Base-by-base conservation (phyloP, 1,140 invertebrate genomes). In the Drosophila nikananu region DNA sequence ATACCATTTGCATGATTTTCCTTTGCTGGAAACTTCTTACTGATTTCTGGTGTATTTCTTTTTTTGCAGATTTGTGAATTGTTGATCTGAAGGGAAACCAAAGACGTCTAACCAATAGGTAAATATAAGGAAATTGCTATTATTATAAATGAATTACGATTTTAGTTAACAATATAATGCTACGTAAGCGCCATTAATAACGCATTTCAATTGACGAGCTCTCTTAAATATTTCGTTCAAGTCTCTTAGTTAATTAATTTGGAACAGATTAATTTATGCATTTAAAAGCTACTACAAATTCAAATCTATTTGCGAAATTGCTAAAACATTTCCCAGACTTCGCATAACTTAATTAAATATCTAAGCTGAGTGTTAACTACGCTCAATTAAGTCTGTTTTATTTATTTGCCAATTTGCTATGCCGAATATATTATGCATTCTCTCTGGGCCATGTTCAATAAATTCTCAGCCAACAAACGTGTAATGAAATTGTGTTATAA, bases 51-150 rank as follows among this genome's bases (percentile, higher is more conserved):
- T 35, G 2, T 37, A 15, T 30, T 21, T 55, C 35, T 68, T 67
- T 70, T 70, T 32, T 79, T 79, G 25, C 77, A 79, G 75, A 46
- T 79, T 51, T 63, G 39, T 25, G 32, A 25, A 71, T 44, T 44
- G 49, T 30, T 19, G 23, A 27, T 52, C 8, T 42, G 15, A 51
- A 27, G 49, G 12, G 42, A 41, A 49, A 27, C 42, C 39, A 44
- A 70, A 48, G 58, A 59, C 42, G 49, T 39, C 51, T 42, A n/a
- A 6, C 37, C 12, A 62, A 68, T 23, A 62, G 75, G 75, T 77
- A 77, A 77, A 46, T 49, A 23, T 57, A 1, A 44, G 9, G 3
- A 27, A 19, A 7, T 5, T 27, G 5, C 1, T 12, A 3, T 12
- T n/a, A 27, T 27, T 51, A n/a, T 1, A 27, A 5, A 15, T 23